Evolutionary conservation across 2,113 vertebrate species (phyloP), one percentile per base, ranked within the genome.

Genomic region (Pluvianellus socialis): DNA sequence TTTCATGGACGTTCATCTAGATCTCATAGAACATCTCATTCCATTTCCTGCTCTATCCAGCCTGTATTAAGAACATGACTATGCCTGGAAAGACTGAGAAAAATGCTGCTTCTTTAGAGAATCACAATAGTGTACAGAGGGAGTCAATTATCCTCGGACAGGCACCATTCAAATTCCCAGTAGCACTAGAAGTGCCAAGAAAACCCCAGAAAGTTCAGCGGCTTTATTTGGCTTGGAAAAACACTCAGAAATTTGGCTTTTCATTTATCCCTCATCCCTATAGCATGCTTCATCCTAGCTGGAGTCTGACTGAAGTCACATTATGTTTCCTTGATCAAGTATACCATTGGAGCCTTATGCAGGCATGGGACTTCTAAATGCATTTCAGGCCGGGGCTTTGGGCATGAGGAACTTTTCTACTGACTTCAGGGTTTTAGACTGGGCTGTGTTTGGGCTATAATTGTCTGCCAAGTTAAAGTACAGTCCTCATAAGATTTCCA

Each of bases 181-280:
- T 95, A 91, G 80, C 63, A 26, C 45, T 49, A 26, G 49, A 82
- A 88, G 67, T 90, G 95, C 96, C 96, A 96, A 95, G 77, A 94
- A 96, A 92, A 75, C 74, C 89, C 91, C 93, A 92, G 81, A 96
- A 97, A 95, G 81, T 96, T 94, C 74, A 95, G 23, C 1, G 1
- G 53, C n/a, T 97, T 94, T 92, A 68, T 95, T 95, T 94, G 84
- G 28, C 62, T 92, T 95, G 95, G 96, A 92, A 94, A 94, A 92
- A 62, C 58, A 76, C 62, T 79, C 62, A 65, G 49, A 96, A 95
- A 89, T 82, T 79, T 95, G 80, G 89, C 38, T 88, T 89, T 94
- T 74, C 58, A 73, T 88, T 94, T 91, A 76, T 63, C 45, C 84
- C 27, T 79, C 40, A 75, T 87, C 50, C 53, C 40, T 88, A 38